Evolutionary conservation across 2,113 vertebrate species (phyloP).

Genomic region (Scopus umbretta): DNA sequence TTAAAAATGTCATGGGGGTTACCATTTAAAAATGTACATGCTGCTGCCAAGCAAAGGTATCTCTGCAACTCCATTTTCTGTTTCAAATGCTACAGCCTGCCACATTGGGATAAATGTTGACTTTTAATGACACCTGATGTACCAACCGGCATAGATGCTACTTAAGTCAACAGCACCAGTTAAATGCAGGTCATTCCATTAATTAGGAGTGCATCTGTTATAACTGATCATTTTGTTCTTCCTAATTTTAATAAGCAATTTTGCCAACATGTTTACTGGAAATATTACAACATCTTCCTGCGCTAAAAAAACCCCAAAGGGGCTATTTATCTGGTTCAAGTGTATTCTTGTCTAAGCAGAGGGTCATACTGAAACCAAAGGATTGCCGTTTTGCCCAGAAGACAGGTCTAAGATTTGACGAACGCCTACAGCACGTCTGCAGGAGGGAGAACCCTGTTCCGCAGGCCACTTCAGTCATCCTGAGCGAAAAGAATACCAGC

Average conservation of each 20-base stretch:
- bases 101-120: background rate
- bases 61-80: background rate
- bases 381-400: background rate
- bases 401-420: background rate
- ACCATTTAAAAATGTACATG: background rate
- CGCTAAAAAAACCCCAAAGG: background rate
- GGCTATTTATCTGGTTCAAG: conserved; percentile 10
- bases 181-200: background rate
- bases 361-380: background rate
- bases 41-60: background rate
- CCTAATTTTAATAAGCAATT: conserved; percentile 6
- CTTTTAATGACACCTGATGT: background rate
- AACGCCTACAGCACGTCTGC: background rate
- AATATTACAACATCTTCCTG: conserved; percentile 22
- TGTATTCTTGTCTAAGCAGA: background rate
- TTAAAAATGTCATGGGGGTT: background rate
- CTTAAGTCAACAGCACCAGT: background rate
- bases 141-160: background rate
- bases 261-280: conserved; percentile 36
- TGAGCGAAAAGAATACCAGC: background rate
- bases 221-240: background rate
- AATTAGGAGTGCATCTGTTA: background rate
- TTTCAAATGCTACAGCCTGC: background rate
- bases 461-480: background rate
- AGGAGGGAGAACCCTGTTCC: background rate